Evolutionary conservation across 2,113 vertebrate genomes (phyloP).

Genomic region (Paratilapia polleni): DNA sequence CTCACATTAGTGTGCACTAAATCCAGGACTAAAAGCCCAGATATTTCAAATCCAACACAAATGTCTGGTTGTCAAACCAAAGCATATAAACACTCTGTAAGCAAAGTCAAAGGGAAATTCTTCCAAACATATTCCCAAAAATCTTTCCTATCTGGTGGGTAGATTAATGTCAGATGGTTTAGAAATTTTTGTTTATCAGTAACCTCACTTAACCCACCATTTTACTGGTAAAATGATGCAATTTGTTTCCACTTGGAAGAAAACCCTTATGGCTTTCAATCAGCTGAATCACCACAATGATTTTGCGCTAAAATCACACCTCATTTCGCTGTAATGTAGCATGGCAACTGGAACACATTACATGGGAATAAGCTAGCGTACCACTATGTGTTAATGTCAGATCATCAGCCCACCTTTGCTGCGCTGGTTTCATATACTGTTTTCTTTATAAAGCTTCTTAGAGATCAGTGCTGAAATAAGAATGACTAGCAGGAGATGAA

Average conservation of each 20-base stretch:
- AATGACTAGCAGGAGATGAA: background rate
- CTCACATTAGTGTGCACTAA: background rate
- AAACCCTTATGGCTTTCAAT: background rate
- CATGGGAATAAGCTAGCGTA: background rate
- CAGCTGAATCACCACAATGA: background rate
- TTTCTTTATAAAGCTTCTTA: background rate
- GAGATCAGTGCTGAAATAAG: background rate
- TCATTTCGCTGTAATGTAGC: conserved; percentile 2
- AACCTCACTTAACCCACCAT: background rate
- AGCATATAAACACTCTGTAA: background rate
- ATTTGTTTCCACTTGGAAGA: background rate
- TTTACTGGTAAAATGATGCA: conserved; percentile 1
- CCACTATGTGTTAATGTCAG: background rate
- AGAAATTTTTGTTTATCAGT: background rate
- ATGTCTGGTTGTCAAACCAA: background rate
- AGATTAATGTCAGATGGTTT: background rate
- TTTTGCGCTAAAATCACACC: background rate
- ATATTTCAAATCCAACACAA: background rate
- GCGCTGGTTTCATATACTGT: background rate
- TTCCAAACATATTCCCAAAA: conserved; percentile 15
- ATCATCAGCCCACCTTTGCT: background rate
- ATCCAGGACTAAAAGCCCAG: background rate
- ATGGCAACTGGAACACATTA: background rate
- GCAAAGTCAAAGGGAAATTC: background rate
- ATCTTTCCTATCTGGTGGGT: background rate